Conservation (phyloP, 2,888 invertebrate genomes). For the Steinernema carpocapsae region DNA sequence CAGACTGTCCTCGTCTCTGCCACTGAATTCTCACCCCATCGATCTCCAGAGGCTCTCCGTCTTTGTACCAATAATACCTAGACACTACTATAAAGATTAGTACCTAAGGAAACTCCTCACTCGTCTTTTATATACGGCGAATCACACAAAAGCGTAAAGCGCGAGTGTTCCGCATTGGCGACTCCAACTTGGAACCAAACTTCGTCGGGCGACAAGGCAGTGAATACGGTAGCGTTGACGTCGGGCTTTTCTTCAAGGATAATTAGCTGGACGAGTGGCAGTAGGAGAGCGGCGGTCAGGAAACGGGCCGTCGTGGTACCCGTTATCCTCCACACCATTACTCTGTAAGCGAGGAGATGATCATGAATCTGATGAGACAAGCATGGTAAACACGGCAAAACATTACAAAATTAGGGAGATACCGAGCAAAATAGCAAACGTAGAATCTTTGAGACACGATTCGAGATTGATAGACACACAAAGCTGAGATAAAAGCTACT, state of each 20-base stretch:
- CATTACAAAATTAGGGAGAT: no score
- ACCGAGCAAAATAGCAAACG: no score
- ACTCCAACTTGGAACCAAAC: constrained; percentile 57
- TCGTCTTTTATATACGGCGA: constrained; percentile 33
- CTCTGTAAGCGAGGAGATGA: neutral
- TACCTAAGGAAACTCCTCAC: constrained; percentile 1
- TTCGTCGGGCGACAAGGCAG: constrained; percentile 50
- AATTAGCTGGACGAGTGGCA: neutral
- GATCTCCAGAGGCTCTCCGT: constrained; percentile 51
- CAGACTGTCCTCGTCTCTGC: constrained; percentile 62
- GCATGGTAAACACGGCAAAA: no score
- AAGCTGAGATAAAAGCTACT: no score
- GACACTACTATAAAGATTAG: neutral
- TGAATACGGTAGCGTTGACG: constrained; percentile 5
- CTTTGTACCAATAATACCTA: constrained; percentile 17
- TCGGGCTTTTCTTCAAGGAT: neutral
- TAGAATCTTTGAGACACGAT: no score
- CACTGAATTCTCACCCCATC: constrained; percentile 55
- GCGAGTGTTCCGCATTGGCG: constrained; percentile 47
- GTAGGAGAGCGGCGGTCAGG: neutral
- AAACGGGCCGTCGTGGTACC: constrained; percentile 14
- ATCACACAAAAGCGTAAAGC: constrained; percentile 57
- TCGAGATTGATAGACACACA: no score
- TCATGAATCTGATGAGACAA: no score
- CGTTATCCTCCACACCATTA: constrained; percentile 1